Base-by-base conservation (phyloP, 1,140 invertebrate genomes). In the Heliothis subflexa region DNA sequence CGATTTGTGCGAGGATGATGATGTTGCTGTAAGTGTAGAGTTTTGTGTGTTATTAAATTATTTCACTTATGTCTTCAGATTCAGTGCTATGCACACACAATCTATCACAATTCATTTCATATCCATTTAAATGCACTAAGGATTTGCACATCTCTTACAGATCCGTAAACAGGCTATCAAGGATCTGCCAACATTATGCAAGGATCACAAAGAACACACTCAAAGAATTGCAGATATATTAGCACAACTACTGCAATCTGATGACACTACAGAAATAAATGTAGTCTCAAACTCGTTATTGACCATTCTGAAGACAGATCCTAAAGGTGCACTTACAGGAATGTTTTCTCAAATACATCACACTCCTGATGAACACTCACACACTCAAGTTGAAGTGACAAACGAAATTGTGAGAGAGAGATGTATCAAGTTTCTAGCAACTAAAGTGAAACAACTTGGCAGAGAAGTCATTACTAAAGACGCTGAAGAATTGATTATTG, bases 151-250 rank as follows among this genome's bases (percentile, higher is more conserved):
- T 62, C n/a, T 62, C n/a, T 81, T 95, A 76, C 85, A 99, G 98
- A 99, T 99, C 86, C 95, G 98, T 25, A 99, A 99, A 88, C 98
- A 99, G 96, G 98, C 98, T 9, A 99, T 99, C 80, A 99, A 99
- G 95, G 98, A 99, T 92, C 95, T 99, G 73, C 98, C 98, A 40
- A 95, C 95, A 25, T 95, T 99, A 68, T 99, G 98, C 87, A 98
- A 98, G 91, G 97, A 97, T 82, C 97, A 96, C 76, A 97, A 97
- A 82, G 97, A 98, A 81, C 96, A 98, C 88, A 97, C 98, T 5
- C 96, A 97, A 28, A 97, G 97, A 94, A 98, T 99, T 89, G 97
- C 98, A 62, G 98, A 99, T 93, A 98, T 99, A 81, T 95, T 99
- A 70, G 97, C 97, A 13, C 99, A 99, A 89, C 94, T 99, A 47